phyloP scores from a whole-genome alignment of 2,113 vertebrate species.

The Daubentonia madagascariensis region DNA sequence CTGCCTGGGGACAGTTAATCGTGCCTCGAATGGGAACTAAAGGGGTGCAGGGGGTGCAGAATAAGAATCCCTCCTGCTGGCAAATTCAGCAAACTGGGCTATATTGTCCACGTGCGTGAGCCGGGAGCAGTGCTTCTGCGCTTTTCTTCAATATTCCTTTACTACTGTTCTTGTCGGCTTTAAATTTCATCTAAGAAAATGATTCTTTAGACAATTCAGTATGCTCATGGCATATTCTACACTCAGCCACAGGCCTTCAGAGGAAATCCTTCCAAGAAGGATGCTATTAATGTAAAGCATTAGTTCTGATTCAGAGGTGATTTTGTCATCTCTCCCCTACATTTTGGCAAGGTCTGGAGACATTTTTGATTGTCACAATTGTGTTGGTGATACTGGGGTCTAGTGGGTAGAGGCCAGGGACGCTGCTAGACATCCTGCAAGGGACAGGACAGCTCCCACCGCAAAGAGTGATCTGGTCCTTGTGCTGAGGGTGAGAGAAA shows the following conservation, averaged over 20 bases:
- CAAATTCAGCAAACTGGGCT: neutral
- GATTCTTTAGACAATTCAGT: neutral
- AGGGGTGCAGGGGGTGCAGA: neutral
- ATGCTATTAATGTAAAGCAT: neutral
- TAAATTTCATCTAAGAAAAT: neutral
- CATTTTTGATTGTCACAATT: neutral
- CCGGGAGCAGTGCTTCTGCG: too few relatives aligned
- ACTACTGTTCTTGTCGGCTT: neutral
- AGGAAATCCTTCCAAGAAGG: neutral
- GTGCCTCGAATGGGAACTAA: neutral
- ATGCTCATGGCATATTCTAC: neutral
- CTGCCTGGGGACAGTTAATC: neutral
- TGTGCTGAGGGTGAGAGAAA: neutral
- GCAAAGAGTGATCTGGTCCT: too few relatives aligned
- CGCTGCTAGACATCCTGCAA: accelerated
- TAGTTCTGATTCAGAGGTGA: neutral
- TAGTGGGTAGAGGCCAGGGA: neutral
- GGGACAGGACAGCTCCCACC: too few relatives aligned
- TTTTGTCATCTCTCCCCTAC: accelerated
- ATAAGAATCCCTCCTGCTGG: neutral
- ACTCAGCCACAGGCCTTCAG: neutral
- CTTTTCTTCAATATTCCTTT: neutral
- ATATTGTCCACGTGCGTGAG: neutral
- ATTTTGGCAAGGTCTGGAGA: neutral
- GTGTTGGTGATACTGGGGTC: neutral